A percentile compares a stretch with the other conserved stretches of the same genome.
Conservation (phyloP, 2,888 invertebrate species). For the Corbicula japonica region DNA sequence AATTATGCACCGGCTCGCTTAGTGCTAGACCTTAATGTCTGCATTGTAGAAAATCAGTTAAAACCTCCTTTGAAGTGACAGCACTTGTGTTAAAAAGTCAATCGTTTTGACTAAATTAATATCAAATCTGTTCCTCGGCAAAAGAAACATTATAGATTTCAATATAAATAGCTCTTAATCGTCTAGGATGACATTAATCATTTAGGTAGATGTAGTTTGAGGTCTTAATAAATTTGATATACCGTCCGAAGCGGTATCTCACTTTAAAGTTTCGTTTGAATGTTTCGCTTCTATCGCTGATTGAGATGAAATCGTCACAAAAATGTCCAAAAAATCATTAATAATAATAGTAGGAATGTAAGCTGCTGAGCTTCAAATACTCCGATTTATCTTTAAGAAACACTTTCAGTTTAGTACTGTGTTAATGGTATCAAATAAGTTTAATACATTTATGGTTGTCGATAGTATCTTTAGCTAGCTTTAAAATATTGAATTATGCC, state of each 20-base stretch:
- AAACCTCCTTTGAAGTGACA: slow-evolving; percentile 54
- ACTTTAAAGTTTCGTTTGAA: slow-evolving; percentile 29
- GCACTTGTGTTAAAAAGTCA: slow-evolving; percentile 24
- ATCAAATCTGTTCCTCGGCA: slow-evolving; percentile 15
- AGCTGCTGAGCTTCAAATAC: background rate
- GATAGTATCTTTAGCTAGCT: no score
- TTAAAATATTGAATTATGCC: no score
- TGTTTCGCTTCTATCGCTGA: slow-evolving; percentile 35
- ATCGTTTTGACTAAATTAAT: slow-evolving; percentile 43
- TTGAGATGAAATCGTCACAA: slow-evolving; percentile 29
- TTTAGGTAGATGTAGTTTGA: slow-evolving; percentile 43
- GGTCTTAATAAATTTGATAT: slow-evolving; percentile 47
- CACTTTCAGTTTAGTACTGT: no score
- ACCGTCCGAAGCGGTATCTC: slow-evolving; percentile 29
- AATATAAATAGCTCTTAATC: slow-evolving; percentile 38
- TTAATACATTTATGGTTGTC: no score
- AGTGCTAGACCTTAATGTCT: slow-evolving; percentile 23
- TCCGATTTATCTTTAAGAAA: no score
- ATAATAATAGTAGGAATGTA: background rate
- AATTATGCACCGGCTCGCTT: background rate
- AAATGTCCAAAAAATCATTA: slow-evolving; percentile 6
- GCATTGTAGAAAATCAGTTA: slow-evolving; percentile 36
- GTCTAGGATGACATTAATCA: slow-evolving; percentile 50
- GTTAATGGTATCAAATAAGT: no score
- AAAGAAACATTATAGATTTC: slow-evolving; percentile 21